These are phyloP conservation scores for Octomys mimax DNA, from an alignment of 2,797 vertebrate species.

Conservation along the genomic window DNA sequence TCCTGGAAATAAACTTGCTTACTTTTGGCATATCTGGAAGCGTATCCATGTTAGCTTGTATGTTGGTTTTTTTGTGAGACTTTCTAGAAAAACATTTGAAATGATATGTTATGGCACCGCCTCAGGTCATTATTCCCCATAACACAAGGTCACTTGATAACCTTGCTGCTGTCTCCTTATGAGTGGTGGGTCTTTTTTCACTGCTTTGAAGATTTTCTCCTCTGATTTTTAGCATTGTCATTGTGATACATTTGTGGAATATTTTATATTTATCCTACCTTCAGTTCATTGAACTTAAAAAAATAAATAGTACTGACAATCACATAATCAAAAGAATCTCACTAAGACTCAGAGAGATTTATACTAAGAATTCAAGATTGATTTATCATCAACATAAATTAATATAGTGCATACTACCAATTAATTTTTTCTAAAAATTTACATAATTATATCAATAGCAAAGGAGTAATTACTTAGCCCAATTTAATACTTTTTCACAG, in stretches of 20 bases:
- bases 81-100: background rate
- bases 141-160: background rate
- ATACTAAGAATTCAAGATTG: background rate
- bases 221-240: background rate
- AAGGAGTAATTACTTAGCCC: background rate
- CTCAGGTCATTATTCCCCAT: background rate
- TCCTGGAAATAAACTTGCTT: background rate
- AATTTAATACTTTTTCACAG: background rate
- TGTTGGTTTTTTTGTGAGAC: background rate
- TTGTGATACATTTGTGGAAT: background rate
- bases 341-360: background rate
- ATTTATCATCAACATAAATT: constrained; percentile 2
- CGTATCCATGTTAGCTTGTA: background rate
- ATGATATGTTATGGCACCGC: background rate
- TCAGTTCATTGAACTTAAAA: background rate
- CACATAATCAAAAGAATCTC: background rate
- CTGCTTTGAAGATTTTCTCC: background rate
- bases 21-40: background rate
- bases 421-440: background rate
- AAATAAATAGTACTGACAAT: background rate
- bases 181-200: background rate
- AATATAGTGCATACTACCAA: background rate
- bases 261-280: background rate
- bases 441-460: background rate
- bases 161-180: background rate